Base-by-base conservation (phyloP, 2,113 vertebrate genomes). In the Rattus rattus region DNA sequence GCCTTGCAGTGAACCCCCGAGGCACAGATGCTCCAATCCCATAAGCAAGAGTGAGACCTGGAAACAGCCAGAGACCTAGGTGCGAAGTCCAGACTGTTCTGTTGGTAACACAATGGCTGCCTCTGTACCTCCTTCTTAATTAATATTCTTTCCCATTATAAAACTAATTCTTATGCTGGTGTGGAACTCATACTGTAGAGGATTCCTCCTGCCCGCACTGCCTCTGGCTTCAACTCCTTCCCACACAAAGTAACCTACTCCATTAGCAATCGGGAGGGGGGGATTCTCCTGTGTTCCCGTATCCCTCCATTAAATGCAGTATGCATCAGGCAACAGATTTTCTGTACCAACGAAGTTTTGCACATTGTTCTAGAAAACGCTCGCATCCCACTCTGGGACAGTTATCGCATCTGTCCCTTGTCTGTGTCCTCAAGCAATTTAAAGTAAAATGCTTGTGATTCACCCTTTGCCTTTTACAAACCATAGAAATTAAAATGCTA, bases 11-110 rank as follows among this genome's bases (percentile, higher is more conserved):
- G 43, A 47, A 81, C 1, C 79, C 7, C 47, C 80, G 22, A 79
- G 16, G 72, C 52, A 69, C 26, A 90, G 69, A 70, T 56, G 22
- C 70, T 91, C 96, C 84, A 75, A 92, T 52, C 84, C 47, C 76
- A 47, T 67, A 94, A 79, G 79, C 67, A 95, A 93, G 92, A 97
- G 52, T 81, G 52, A 94, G 56, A 39, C n/a, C 10, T 65, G 10
- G 70, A 88, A 92, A 72, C 70, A 91, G 43, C 77, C 24, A 77
- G 47, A 6, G 5, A 11, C 56, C 63, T 73, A 75, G 39, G 54
- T 59, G 26, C 92, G 76, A 96, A 96, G 88, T 91, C 52, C 22
- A 80, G n/a, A 20, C 47, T 88, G 7, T 85, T 92, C 76, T 3
- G 26, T 63, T 70, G 87, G 67, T 75, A 63, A 17, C 49, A n/a